These are phyloP conservation scores for Thymelicus acteon DNA, from an alignment of 2,888 invertebrate genomes.

Conservation along the genomic window DNA sequence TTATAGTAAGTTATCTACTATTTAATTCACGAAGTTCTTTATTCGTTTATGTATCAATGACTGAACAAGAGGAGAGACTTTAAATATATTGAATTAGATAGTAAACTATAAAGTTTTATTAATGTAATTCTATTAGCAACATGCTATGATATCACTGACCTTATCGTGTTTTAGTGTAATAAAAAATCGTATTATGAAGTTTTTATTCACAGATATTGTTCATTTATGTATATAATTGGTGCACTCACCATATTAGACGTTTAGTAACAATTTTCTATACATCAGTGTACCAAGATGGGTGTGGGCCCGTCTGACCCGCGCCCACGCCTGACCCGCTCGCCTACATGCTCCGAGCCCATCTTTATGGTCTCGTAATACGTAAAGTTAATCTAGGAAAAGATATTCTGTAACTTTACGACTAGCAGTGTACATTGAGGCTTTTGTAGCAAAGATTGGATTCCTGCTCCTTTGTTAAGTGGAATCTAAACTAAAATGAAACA, in stretches of 20 bases:
- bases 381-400: conserved; percentile 67
- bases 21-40: too few relatives aligned
- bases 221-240: not conserved
- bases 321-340: conserved; percentile 60
- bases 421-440: conserved; percentile 50
- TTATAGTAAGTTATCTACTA: too few relatives aligned
- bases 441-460: conserved; percentile 60
- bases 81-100: too few relatives aligned
- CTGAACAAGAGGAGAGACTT: too few relatives aligned
- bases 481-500: conserved; percentile 43
- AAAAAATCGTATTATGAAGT: too few relatives aligned
- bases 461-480: conserved; percentile 54
- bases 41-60: too few relatives aligned
- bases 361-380: conserved; percentile 65
- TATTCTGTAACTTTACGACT: conserved; percentile 63
- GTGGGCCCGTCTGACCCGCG: conserved; percentile 47
- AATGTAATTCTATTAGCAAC: too few relatives aligned
- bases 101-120: too few relatives aligned
- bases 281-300: not conserved
- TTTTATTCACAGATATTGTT: too few relatives aligned
- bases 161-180: too few relatives aligned
- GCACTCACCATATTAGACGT: conserved; percentile 8
- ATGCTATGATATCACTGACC: too few relatives aligned
- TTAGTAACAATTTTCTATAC: conserved; percentile 23
- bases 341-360: conserved; percentile 54